phyloP scores from a whole-genome alignment of 1,140 invertebrate genomes.

The Physella acuta region DNA sequence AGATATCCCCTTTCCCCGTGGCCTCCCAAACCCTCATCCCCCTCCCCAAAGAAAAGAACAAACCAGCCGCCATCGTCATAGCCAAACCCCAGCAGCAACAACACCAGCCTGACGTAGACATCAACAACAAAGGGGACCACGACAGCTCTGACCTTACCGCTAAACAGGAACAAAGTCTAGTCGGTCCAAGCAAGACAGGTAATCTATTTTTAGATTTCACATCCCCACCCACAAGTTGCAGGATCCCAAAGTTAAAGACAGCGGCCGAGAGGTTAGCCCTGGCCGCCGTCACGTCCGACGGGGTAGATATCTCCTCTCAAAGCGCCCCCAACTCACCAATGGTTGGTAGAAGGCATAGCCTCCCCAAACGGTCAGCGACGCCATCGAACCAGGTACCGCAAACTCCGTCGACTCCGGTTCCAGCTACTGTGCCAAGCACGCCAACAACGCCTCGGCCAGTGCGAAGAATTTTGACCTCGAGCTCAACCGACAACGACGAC shows the following conservation, averaged over 20 bases:
- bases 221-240: constrained; percentile 24
- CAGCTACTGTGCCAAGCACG: constrained; percentile 21
- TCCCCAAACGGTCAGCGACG: constrained; percentile 3
- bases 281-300: not conserved
- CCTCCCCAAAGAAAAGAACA: no score
- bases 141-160: no score
- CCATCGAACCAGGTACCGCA: not conserved
- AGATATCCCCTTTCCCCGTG: not conserved
- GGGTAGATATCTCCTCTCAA: not conserved
- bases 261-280: constrained; percentile 12
- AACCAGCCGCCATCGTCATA: no score
- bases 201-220: constrained; percentile 34
- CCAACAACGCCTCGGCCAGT: constrained; percentile 7
- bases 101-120: no score
- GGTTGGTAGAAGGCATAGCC: constrained; percentile 12
- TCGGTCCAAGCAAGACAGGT: constrained; percentile 25
- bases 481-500: not conserved
- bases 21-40: not conserved
- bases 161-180: constrained; percentile 3
- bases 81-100: no score
- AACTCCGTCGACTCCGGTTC: not conserved
- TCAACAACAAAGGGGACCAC: no score
- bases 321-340: constrained; percentile 25
- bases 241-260: constrained; percentile 24
- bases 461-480: not conserved